Conservation (phyloP, 2,888 invertebrate species). For the Balanococcus diminutus region DNA sequence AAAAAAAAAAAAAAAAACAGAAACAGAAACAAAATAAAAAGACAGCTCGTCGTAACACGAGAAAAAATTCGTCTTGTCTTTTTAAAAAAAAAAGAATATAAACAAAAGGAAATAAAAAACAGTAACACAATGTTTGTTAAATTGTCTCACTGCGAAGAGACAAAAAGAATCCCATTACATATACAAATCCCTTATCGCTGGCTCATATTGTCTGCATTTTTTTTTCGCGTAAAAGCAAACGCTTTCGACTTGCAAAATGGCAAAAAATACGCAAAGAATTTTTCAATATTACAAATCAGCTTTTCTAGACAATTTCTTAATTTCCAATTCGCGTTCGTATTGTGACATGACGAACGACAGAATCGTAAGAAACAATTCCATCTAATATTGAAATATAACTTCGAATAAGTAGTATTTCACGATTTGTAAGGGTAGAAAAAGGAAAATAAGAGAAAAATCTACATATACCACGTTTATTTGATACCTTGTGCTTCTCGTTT, state of each 20-base stretch:
- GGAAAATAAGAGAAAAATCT: background rate
- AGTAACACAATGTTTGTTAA: conserved; percentile 12
- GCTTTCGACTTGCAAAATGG: background rate
- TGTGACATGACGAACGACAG: background rate
- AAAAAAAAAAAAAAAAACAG: no score
- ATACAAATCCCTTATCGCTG: background rate
- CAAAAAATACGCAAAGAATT: background rate
- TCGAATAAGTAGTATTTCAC: background rate
- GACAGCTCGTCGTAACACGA: background rate
- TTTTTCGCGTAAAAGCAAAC: background rate
- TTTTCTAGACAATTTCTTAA: conserved; percentile 25
- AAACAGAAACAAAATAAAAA: background rate
- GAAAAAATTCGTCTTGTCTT: background rate
- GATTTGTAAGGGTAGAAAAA: background rate
- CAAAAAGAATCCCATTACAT: background rate
- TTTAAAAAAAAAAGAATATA: background rate
- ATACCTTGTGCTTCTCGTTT: background rate
- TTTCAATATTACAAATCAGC: conserved; percentile 21
- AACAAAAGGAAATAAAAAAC: background rate
- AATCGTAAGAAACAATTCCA: background rate
- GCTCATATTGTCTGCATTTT: background rate
- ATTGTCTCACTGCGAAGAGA: conserved; percentile 4
- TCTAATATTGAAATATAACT: background rate
- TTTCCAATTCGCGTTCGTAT: background rate
- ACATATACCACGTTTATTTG: background rate